Evolutionary conservation across 2,797 vertebrate species (phyloP).

Genomic region (Peromyscus melanophrys): DNA sequence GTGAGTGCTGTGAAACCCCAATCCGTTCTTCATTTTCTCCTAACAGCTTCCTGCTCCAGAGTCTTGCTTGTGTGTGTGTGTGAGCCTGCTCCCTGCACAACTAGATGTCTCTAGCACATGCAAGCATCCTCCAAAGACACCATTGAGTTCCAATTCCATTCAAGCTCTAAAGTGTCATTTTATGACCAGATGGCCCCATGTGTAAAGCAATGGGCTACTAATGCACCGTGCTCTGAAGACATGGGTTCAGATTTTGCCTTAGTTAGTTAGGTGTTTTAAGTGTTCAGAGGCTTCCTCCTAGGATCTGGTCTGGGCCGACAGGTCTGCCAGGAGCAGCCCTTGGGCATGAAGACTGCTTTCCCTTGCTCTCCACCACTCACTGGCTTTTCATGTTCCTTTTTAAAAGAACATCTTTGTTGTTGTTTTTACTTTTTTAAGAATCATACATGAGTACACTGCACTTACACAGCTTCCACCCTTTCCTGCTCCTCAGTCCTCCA

Average conservation of each 20-base stretch:
- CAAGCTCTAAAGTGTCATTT: too few species aligned
- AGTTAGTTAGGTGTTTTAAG: background rate
- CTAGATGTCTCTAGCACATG: background rate
- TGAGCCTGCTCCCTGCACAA: background rate
- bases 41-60: background rate
- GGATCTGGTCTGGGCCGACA: background rate
- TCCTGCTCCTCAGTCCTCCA: background rate
- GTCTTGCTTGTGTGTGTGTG: background rate
- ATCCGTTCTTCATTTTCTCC: background rate
- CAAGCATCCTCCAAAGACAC: background rate
- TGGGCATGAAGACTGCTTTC: background rate
- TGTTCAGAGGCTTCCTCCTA: background rate
- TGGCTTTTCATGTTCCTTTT: background rate
- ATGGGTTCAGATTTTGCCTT: background rate
- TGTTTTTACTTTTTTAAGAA: background rate
- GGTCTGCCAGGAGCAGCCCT: background rate
- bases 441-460: background rate
- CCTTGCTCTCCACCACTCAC: background rate
- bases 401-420: background rate
- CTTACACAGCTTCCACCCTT: background rate
- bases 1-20: background rate
- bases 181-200: background rate
- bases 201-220: background rate
- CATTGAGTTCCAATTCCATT: background rate
- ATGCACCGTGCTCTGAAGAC: background rate